A percentile compares a stretch with the other conserved stretches of the same genome.
phyloP scores from a whole-genome alignment of 2,797 vertebrate species.

The Cossypha polioptera region DNA sequence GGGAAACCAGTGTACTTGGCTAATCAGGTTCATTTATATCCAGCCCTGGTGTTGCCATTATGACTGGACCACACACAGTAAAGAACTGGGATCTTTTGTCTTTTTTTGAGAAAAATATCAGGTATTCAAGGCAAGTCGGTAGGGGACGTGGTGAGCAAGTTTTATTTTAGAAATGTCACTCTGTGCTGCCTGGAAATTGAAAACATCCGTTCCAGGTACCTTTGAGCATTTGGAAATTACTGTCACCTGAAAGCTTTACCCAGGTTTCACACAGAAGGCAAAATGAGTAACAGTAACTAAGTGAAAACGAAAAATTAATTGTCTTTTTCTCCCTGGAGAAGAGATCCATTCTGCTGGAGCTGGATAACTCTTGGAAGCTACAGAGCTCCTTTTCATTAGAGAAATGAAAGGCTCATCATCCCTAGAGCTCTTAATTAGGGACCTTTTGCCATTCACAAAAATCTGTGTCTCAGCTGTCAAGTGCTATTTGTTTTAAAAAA shows the following conservation, averaged over 20 bases:
- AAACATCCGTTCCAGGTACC: neutral
- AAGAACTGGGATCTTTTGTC: neutral
- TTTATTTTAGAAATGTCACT: neutral
- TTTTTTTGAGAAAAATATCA: neutral
- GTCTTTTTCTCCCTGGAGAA: slow-evolving; percentile 32
- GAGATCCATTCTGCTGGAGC: slow-evolving; percentile 4
- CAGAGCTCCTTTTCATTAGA: slow-evolving; percentile 59
- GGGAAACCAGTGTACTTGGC: neutral
- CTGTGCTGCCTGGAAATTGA: neutral
- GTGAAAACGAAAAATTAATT: slow-evolving; percentile 6
- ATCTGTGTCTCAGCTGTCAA: slow-evolving; percentile 47
- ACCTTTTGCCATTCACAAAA: slow-evolving; percentile 54
- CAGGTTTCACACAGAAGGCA: neutral
- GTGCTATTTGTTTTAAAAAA: slow-evolving; percentile 59
- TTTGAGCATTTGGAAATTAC: neutral
- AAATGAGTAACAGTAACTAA: slow-evolving; percentile 3
- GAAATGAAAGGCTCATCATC: slow-evolving; percentile 55
- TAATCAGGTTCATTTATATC: neutral
- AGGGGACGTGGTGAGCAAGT: neutral
- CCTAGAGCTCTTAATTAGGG: slow-evolving; percentile 59
- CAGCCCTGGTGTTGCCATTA: neutral
- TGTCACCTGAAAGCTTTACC: neutral
- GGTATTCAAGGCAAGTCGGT: neutral
- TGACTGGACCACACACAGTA: neutral
- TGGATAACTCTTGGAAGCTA: slow-evolving; percentile 7